A percentile compares a stretch with the other conserved stretches of the same genome.
Conservation (phyloP, 2,888 invertebrate species). For the Drosophila buzzatii region DNA sequence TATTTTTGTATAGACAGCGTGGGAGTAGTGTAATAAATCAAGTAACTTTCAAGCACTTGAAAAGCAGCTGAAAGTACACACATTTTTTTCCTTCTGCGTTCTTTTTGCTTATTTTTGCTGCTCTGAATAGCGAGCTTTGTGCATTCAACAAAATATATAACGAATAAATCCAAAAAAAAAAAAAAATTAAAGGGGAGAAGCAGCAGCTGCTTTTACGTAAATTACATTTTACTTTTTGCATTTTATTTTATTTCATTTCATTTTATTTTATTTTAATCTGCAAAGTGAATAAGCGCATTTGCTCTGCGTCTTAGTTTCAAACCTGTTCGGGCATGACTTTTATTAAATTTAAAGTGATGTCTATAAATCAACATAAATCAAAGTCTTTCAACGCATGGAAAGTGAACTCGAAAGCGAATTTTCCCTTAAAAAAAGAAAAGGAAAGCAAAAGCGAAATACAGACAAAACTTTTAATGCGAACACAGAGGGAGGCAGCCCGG, state of each 20-base stretch:
- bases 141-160: constrained; percentile 49
- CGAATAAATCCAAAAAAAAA: constrained; percentile 37
- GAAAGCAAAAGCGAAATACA: constrained; percentile 2
- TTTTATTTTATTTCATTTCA: constrained; percentile 27
- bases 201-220: constrained; percentile 72
- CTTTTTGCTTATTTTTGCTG: not conserved
- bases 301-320: constrained; percentile 41
- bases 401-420: constrained; percentile 53
- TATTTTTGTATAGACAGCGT: constrained; percentile 11
- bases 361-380: constrained; percentile 82
- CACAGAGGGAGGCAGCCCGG: not conserved
- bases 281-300: constrained; percentile 77
- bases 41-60: constrained; percentile 77
- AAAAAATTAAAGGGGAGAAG: not conserved
- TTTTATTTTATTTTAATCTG: constrained; percentile 65
- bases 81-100: constrained; percentile 11
- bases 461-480: constrained; percentile 64
- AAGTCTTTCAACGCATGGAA: constrained; percentile 57
- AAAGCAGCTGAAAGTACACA: constrained; percentile 65
- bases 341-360: constrained; percentile 79
- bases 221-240: constrained; percentile 69
- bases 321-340: constrained; percentile 66
- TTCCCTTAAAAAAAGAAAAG: not conserved
- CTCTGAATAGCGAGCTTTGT: constrained; percentile 53
- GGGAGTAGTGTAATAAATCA: constrained; percentile 72